phyloP scores from a whole-genome alignment of 2,113 vertebrate species.

The Accipiter cooperii region DNA sequence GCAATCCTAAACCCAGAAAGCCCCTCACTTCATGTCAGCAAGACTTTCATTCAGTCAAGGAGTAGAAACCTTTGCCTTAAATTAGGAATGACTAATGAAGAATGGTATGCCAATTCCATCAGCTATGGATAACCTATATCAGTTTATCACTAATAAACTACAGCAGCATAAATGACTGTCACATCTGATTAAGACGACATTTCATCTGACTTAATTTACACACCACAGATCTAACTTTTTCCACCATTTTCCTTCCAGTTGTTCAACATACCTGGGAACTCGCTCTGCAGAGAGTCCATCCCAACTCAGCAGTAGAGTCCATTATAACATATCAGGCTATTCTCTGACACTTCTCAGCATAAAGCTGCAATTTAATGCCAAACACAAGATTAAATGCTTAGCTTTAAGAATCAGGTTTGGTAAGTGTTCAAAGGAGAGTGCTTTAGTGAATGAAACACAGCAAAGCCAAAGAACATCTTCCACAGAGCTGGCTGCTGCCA shows the following conservation, averaged over 20 bases:
- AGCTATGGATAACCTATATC: background rate
- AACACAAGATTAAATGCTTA: background rate
- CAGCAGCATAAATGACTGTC: background rate
- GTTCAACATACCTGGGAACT: background rate
- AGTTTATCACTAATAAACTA: background rate
- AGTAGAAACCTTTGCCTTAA: background rate
- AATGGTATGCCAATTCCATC: background rate
- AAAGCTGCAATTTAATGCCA: background rate
- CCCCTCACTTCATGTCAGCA: background rate
- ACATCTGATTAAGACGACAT: background rate
- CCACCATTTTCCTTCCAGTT: background rate
- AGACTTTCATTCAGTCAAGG: background rate
- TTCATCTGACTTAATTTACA: background rate
- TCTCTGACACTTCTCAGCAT: background rate
- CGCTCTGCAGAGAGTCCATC: background rate
- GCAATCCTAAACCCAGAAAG: background rate
- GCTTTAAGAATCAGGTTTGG: background rate
- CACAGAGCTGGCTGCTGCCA: background rate
- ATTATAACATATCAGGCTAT: background rate
- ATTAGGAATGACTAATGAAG: background rate
- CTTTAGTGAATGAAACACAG: conserved; percentile 3
- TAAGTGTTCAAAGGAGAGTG: background rate
- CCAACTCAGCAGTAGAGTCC: background rate
- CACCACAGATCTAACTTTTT: background rate
- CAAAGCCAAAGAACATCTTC: background rate